phyloP scores from a whole-genome alignment of 1,140 invertebrate genomes.

The Eubasilissa regina region DNA sequence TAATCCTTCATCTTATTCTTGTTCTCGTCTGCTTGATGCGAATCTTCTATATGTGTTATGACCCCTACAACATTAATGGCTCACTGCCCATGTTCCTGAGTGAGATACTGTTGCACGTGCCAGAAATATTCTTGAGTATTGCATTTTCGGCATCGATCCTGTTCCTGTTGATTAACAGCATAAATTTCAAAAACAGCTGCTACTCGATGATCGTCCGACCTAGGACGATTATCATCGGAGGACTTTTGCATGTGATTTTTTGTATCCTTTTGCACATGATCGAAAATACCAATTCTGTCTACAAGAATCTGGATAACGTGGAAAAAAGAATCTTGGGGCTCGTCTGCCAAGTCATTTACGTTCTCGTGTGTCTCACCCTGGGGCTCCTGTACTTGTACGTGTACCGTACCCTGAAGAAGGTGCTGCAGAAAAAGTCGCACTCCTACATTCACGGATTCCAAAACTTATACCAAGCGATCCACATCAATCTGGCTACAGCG shows the following conservation, averaged over 20 bases:
- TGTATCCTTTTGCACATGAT: constrained; percentile 87
- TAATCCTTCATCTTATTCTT: constrained; percentile 85
- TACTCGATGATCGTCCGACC: constrained; percentile 82
- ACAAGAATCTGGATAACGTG: constrained; percentile 68
- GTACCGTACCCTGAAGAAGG: constrained; percentile 80
- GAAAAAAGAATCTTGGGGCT: constrained; percentile 78
- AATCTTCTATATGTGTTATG: constrained; percentile 90
- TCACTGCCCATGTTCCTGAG: constrained; percentile 85
- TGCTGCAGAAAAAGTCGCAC: constrained; percentile 78
- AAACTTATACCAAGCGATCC: constrained; percentile 84
- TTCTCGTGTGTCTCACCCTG: constrained; percentile 83
- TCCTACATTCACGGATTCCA: constrained; percentile 79
- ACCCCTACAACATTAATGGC: constrained; percentile 88
- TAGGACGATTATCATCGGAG: constrained; percentile 81
- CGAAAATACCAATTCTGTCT: constrained; percentile 72
- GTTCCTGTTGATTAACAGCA: constrained; percentile 83
- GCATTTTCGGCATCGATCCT: constrained; percentile 89
- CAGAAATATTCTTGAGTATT: constrained; percentile 87
- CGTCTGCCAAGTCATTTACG: constrained; percentile 87
- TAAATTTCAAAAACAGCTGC: constrained; percentile 77
- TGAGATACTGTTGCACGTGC: constrained; percentile 86
- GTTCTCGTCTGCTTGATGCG: constrained; percentile 85
- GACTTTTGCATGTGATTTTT: constrained; percentile 81
- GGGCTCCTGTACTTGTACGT: constrained; percentile 89
- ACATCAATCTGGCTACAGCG: constrained; percentile 88